Base-by-base conservation (phyloP, 2,113 vertebrate genomes). In the Columba livia region DNA sequence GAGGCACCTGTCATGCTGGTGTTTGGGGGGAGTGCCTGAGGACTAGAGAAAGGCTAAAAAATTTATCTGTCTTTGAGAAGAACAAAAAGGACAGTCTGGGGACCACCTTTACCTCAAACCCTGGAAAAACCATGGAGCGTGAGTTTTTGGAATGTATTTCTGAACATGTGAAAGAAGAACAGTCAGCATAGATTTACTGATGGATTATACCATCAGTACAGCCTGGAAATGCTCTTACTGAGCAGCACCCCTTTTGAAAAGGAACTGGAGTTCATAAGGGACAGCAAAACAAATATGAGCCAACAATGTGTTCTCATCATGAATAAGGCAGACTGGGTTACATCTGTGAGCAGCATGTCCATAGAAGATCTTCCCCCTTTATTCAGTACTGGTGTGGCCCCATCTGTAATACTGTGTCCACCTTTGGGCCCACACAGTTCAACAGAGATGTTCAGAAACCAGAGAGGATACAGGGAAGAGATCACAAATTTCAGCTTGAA, bases 301-400 rank as follows among this genome's bases (percentile, higher is more conserved):
- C 58, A 75, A 16, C 24, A 53, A 4, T 48, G 24, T 70, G 11
- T 83, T 93, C 31, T 79, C 5, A 19, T 58, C 4, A 9, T 62
- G 17, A 29, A 3, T 71, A 3, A 75, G 47, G 24, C 20, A 66
- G 51, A 48, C 32, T 57, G 34, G 40, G 18, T 20, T 74, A 11
- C 31, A 10, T 57, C 61, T 62, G 40, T 48, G 51, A 21, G 61
- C n/a, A 48, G 56, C 28, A 48, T 51, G 11, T 62, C 12, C 20
- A 7, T 10, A 20, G 47, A 71, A 79, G 26, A 14, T 58, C 25
- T 62, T 42, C 34, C 47, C 12, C 3, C 3, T 89, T 89, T 71
- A 44, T 11, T 54, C 0, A 0, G 5, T 36, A 31, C 11, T 50
- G 24, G 36, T 47, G 0, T 21, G 42, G 34, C 18, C 29, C 28